Conservation (phyloP, 2,113 vertebrate species). For the Callochromis pleurospilus region DNA sequence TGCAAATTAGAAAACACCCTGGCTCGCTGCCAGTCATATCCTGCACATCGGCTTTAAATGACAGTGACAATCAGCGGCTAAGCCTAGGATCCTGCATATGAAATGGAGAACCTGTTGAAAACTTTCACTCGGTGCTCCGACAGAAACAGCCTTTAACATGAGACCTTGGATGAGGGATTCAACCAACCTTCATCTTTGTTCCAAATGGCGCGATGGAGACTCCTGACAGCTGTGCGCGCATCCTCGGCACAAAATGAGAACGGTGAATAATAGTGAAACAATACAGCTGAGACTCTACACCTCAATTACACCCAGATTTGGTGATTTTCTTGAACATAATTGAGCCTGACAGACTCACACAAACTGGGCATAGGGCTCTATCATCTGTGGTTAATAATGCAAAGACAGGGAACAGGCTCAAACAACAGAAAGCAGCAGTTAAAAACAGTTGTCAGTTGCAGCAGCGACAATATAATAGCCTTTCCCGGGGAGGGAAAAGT, state of each 20-base stretch:
- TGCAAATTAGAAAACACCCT: background rate
- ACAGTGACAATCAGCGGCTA: background rate
- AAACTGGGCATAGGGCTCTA: background rate
- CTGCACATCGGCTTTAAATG: background rate
- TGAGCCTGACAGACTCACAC: slow-evolving; percentile 1
- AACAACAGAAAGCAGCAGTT: background rate
- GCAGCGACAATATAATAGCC: background rate
- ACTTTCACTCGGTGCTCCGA: background rate
- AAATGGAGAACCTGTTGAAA: background rate
- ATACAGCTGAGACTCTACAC: slow-evolving; percentile 8
- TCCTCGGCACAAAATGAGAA: background rate
- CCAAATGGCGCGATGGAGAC: background rate
- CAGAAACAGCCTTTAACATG: background rate
- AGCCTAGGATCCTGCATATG: background rate
- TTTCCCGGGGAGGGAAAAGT: background rate
- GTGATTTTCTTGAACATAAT: background rate
- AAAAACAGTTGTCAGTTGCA: background rate
- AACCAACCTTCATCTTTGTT: slow-evolving; percentile 5
- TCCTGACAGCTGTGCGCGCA: background rate
- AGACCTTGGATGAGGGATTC: background rate
- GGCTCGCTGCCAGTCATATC: background rate
- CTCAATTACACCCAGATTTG: slow-evolving; percentile 32
- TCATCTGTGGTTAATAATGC: slow-evolving; percentile 37
- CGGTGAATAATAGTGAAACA: background rate
- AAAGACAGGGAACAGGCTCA: background rate